Evolutionary conservation across 2,888 invertebrate genomes (phyloP).

Genomic region (Calliscelio sp.): DNA sequence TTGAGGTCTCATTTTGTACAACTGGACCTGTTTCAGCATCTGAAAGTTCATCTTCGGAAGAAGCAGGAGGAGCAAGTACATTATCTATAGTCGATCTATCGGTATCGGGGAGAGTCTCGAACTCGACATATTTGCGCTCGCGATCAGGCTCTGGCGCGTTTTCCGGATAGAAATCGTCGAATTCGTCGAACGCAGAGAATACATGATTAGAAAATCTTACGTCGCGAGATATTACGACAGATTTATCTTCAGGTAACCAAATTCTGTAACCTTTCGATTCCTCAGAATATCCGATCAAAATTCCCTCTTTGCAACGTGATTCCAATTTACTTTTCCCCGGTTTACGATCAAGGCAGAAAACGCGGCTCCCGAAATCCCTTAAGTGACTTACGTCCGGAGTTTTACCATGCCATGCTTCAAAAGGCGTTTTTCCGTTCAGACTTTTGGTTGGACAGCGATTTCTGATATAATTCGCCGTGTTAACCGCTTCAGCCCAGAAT

Average conservation of each 20-base stretch:
- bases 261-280: constrained; percentile 30
- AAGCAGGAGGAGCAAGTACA: too few species aligned
- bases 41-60: too few species aligned
- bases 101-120: not conserved
- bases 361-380: not conserved
- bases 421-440: not conserved
- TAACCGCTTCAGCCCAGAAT: constrained; percentile 4
- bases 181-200: not conserved
- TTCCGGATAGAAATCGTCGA: not conserved
- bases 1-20: too few species aligned
- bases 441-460: not conserved
- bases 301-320: constrained; percentile 15
- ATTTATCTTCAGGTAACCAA: not conserved
- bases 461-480: not conserved
- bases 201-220: too few species aligned
- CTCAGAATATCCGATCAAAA: constrained; percentile 26
- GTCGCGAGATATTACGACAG: constrained; percentile 13
- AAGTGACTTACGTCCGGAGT: not conserved
- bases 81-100: too few species aligned
- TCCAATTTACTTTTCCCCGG: not conserved
- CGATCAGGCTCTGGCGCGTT: not conserved
- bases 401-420: not conserved
- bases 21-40: too few species aligned
- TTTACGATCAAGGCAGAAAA: not conserved
- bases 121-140: not conserved